Base-by-base conservation (phyloP, 2,113 vertebrate species). In the Dipodomys merriami region DNA sequence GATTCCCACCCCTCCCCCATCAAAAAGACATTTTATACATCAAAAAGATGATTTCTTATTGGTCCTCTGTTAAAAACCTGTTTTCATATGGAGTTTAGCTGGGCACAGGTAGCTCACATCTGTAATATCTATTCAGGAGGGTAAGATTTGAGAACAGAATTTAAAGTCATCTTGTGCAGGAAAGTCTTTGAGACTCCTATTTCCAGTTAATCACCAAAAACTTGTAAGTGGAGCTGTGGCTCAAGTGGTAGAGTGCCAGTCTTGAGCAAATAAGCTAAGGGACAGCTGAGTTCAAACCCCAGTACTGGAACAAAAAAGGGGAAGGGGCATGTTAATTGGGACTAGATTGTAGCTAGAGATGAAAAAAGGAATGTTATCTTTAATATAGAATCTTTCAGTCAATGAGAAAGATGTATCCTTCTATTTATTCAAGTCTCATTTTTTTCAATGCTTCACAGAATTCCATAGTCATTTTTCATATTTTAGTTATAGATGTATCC, bases 401-500 rank as follows among this genome's bases (percentile, higher is more conserved):
- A 69, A 67, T 64, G 39, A 90, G 23, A 27, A 73, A 62, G 81
- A 80, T 67, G 39, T 5, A 82, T 39, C 60, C 18, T 78, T 83
- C 68, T 74, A 74, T 35, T 74, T 86, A 86, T 49, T 46, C 18
- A 20, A 71, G 19, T 46, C 20, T 53, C 67, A 49, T 44, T 39
- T 83, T 87, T 89, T 62, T 83, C 60, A 65, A 69, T 74, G 57
- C 13, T 86, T 83, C 81, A 95, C 7, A 73, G 19, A 64, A 90
- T 60, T 88, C 80, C 79, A 20, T 73, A 90, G n/a, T 83, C 10
- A 13, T 44, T 67, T 67, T 88, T 33, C 12, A 74, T 60, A 80
- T 83, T 90, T 79, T 84, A 83, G 25, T 79, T 69, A 88, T 83
- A 78, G 33, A 16, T 80, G 81, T 95, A 88, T 65, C 68, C 15